Evolutionary conservation across 2,888 invertebrate genomes (phyloP).

Genomic region (Tetragnatha montana): DNA sequence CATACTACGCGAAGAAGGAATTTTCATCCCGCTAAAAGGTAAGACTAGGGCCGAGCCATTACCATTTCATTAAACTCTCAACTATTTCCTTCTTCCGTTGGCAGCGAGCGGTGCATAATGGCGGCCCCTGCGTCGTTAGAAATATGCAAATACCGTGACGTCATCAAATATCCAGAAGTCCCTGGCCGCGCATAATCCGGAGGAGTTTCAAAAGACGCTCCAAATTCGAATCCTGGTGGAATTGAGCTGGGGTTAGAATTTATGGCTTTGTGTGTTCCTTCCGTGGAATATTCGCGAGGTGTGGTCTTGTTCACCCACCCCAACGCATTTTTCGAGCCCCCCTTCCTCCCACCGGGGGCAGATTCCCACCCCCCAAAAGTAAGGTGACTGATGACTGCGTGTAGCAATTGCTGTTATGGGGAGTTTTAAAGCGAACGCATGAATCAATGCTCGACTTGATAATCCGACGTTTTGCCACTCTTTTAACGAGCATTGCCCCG

Average conservation of each 20-base stretch:
- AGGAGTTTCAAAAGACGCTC: conserved; percentile 22
- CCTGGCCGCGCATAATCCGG: conserved; percentile 47
- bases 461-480: neutral
- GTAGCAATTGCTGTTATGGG: conserved; percentile 44
- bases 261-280: conserved; percentile 34
- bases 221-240: conserved; percentile 45
- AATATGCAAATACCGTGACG: conserved; percentile 60
- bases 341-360: conserved; percentile 4
- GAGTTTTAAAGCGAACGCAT: neutral
- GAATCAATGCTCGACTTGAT: conserved; percentile 21
- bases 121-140: conserved; percentile 50
- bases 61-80: conserved; percentile 61
- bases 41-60: conserved; percentile 38
- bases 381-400: conserved; percentile 23
- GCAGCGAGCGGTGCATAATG: conserved; percentile 13
- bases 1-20: conserved; percentile 26
- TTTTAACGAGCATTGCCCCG: neutral
- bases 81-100: conserved; percentile 37
- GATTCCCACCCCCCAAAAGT: neutral
- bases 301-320: conserved; percentile 1
- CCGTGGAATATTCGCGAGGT: conserved; percentile 3
- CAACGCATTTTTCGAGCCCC: conserved; percentile 49
- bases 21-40: conserved; percentile 31
- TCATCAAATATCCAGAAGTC: conserved; percentile 45
- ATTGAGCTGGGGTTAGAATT: conserved; percentile 33